Evolutionary conservation across 2,888 invertebrate species (phyloP), one percentile per base, ranked within the genome.

Genomic region (Cacoxenus indagator): DNA sequence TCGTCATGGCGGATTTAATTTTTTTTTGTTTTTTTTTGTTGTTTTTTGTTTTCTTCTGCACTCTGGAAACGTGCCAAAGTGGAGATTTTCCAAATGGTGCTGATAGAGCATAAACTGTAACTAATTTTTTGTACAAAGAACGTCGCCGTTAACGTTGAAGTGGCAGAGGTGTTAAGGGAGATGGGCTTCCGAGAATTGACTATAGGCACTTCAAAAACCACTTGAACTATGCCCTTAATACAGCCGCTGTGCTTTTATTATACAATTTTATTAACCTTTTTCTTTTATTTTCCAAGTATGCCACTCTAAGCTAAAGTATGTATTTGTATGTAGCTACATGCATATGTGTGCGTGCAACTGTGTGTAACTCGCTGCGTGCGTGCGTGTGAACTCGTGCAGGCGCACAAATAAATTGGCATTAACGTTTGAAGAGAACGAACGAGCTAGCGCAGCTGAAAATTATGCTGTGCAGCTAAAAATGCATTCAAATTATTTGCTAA

Each of bases 21-120:
- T n/a, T 14, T 48, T 48, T 48, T 2, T 19, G 48, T 48, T 55
- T 55, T 55, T 55, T 26, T 26, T 24, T 29, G n/a, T 27, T 55
- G 9, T 14, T 2, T 4, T 55, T 55, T 24, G 3, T 55, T 26
- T 55, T 55, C 27, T 1, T 29, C 17, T 27, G 6, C 14, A n/a
- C 45, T 62, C 45, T 62, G 61, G 24, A 19, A 31, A 62, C 61
- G 61, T 62, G 61, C 61, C 61, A 62, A 62, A 62, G 61, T 62
- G 61, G 61, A 37, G 61, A 62, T 62, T 62, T 62, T 24, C 22
- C 43, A 45, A 43, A 62, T 24, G 61, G 61, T 31, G 45, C 61
- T 62, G 61, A 62, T 62, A 62, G 61, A 62, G 61, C 61, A 62
- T 62, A 62, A 62, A 62, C 61, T 62, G 61, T 22, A 62, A 62